Conservation (phyloP, 1,140 invertebrate genomes). For the Hylaeus volcanicus region DNA sequence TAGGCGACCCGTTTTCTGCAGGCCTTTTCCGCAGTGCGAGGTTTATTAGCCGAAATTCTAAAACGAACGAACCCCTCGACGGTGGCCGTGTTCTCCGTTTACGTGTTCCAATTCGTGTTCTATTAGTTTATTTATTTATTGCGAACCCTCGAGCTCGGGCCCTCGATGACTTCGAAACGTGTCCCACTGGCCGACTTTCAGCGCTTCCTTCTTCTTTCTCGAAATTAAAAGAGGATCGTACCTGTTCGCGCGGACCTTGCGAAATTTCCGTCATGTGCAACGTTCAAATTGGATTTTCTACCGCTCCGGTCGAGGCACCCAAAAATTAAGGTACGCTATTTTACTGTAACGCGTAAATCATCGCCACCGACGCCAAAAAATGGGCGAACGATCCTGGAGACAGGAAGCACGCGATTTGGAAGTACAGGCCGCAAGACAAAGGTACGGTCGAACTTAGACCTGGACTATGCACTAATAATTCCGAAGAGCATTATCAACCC, state of each 20-base stretch:
- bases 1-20: conserved; percentile 19
- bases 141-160: background rate
- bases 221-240: conserved; percentile 23
- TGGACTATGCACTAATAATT: too few relatives aligned
- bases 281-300: conserved; percentile 24
- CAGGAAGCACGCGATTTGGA: too few relatives aligned
- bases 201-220: background rate
- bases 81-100: background rate
- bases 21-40: background rate
- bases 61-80: conserved; percentile 3
- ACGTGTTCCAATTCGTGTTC: conserved; percentile 15
- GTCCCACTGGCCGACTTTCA: background rate
- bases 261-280: conserved; percentile 18
- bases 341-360: conserved; percentile 8
- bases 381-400: background rate
- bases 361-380: background rate
- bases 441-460: too few relatives aligned
- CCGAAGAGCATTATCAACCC: too few relatives aligned
- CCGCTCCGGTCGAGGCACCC: background rate
- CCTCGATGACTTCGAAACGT: background rate
- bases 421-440: too few relatives aligned
- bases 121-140: conserved; percentile 48
- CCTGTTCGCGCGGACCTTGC: conserved; percentile 13
- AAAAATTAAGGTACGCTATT: background rate
- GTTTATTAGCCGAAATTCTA: conserved; percentile 9